These are phyloP conservation scores for Oegoconia quadripuncta DNA, from an alignment of 2,888 invertebrate species.

Conservation along the genomic window DNA sequence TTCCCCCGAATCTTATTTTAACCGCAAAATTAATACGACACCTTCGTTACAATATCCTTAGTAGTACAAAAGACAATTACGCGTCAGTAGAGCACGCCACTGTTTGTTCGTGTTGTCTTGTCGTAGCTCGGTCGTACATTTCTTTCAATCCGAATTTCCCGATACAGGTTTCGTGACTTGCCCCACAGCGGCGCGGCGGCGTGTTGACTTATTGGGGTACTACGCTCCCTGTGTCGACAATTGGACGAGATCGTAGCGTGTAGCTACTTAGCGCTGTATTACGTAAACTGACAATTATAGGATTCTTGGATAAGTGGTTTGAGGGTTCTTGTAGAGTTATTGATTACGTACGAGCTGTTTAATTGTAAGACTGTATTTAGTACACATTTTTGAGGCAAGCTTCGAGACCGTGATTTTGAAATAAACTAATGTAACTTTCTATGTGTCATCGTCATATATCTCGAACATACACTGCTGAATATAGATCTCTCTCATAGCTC, in stretches of 20 bases:
- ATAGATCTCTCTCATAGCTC: too few relatives aligned
- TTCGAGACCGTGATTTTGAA: too few relatives aligned
- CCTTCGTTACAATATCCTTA: too few relatives aligned
- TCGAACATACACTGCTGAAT: too few relatives aligned
- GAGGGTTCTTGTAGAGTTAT: too few relatives aligned
- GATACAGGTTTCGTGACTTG: slow-evolving; percentile 51
- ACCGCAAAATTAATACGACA: too few relatives aligned
- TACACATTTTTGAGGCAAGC: too few relatives aligned
- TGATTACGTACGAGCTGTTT: too few relatives aligned
- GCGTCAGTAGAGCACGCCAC: slow-evolving; percentile 22
- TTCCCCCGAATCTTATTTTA: too few relatives aligned
- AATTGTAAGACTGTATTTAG: too few relatives aligned
- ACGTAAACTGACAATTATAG: neutral
- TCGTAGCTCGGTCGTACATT: slow-evolving; percentile 36
- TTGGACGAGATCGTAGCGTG: slow-evolving; percentile 17
- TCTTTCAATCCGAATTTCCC: slow-evolving; percentile 59
- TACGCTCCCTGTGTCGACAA: slow-evolving; percentile 13
- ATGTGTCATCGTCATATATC: too few relatives aligned
- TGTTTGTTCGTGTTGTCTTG: slow-evolving; percentile 40
- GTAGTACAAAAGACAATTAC: slow-evolving; percentile 37
- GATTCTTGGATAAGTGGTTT: neutral
- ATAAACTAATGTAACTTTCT: too few relatives aligned
- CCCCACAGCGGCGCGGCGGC: slow-evolving; percentile 20
- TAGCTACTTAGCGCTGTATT: neutral
- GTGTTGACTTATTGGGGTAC: slow-evolving; percentile 46